phyloP scores from a whole-genome alignment of 2,113 vertebrate species.

The Solenodon paradoxus region DNA sequence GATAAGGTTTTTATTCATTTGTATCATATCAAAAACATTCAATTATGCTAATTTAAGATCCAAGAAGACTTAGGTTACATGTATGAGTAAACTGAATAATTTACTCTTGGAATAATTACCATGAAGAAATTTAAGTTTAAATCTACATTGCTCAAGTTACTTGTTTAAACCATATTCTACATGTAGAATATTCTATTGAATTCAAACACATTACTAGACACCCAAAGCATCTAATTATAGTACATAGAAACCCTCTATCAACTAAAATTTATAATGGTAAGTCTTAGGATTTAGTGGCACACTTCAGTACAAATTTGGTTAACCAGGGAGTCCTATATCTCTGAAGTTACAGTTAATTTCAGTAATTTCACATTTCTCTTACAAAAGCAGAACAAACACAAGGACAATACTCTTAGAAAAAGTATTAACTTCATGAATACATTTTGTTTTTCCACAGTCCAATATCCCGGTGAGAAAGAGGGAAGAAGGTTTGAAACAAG shows the following conservation, averaged over 20 bases:
- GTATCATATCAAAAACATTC: slow-evolving; percentile 14
- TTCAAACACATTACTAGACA: background rate
- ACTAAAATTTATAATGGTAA: background rate
- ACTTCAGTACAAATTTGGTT: background rate
- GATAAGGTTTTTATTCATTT: background rate
- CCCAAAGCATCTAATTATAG: background rate
- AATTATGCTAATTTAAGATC: background rate
- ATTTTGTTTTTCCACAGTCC: background rate
- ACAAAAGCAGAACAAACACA: background rate
- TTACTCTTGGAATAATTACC: background rate
- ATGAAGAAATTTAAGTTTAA: background rate
- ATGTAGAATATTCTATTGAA: background rate
- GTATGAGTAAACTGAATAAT: background rate
- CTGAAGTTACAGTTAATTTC: background rate
- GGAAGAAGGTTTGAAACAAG: background rate
- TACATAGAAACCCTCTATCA: background rate
- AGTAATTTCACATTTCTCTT: background rate
- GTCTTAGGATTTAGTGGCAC: background rate
- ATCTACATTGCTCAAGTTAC: background rate
- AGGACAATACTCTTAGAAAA: background rate
- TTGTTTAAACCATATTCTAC: background rate
- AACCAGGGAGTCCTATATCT: background rate
- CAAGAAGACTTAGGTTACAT: background rate
- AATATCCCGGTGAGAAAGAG: background rate
- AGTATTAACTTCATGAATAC: background rate